Evolutionary conservation across 2,113 vertebrate species (phyloP).

Genomic region (Pterocles orientalis): DNA sequence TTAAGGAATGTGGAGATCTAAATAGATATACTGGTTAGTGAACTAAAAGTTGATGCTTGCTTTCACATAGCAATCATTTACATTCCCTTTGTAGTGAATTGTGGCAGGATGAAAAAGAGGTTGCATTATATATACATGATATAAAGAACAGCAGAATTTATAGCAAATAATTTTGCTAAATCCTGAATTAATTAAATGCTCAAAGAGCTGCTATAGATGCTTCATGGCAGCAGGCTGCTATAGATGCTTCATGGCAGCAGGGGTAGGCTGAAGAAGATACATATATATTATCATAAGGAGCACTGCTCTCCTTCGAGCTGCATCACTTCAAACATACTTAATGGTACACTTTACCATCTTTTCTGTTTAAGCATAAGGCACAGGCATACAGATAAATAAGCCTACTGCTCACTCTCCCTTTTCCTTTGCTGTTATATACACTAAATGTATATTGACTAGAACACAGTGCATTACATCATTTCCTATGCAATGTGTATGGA

Average conservation of each 20-base stretch:
- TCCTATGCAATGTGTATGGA: not conserved
- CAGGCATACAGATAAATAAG: not conserved
- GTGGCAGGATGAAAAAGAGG: not conserved
- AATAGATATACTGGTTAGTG: not conserved
- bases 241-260: too few species aligned
- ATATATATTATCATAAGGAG: not conserved
- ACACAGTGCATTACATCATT: not conserved
- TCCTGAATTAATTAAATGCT: not conserved
- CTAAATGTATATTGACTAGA: not conserved
- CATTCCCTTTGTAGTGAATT: not conserved
- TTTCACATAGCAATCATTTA: not conserved
- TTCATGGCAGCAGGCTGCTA: not conserved
- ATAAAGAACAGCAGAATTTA: not conserved
- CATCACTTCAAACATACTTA: not conserved
- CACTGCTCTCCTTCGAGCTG: not conserved
- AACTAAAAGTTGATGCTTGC: not conserved
- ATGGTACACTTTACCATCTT: not conserved
- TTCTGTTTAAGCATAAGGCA: not conserved
- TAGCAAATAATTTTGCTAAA: not conserved
- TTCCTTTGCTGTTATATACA: not conserved
- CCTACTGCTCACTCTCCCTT: not conserved
- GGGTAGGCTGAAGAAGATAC: not conserved
- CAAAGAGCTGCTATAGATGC: not conserved
- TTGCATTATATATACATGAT: not conserved
- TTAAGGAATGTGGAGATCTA: not conserved